Percentiles rank a stretch among this genome's conserved stretches.
Conservation (phyloP, 2,888 invertebrate genomes). For the Strigamia crassipes region DNA sequence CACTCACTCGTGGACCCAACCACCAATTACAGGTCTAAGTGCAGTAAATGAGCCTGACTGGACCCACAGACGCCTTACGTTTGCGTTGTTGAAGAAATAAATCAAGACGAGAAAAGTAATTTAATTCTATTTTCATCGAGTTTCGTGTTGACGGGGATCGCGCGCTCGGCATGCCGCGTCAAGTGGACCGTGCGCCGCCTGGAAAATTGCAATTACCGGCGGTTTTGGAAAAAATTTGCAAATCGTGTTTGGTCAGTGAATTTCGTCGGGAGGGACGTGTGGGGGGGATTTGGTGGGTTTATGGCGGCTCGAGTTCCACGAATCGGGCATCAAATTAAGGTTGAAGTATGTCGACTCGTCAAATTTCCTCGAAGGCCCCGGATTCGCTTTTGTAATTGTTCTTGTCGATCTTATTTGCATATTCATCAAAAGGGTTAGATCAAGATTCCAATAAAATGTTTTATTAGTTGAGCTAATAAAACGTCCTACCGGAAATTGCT, state of each 20-base stretch:
- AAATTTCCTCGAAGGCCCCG: background rate
- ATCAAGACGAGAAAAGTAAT: background rate
- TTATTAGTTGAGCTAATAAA: constrained; percentile 9
- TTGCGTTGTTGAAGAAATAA: background rate
- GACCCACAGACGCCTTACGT: background rate
- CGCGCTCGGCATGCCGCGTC: too few relatives aligned
- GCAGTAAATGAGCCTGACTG: constrained; percentile 10
- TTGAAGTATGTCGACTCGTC: background rate
- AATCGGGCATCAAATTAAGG: constrained; percentile 27
- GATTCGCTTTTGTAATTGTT: constrained; percentile 1
- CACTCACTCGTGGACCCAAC: background rate
- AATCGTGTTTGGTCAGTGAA: background rate
- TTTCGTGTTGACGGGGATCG: too few relatives aligned
- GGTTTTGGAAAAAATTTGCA: too few relatives aligned
- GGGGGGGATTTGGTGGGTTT: background rate
- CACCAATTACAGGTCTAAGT: constrained; percentile 10
- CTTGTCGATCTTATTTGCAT: constrained; percentile 20
- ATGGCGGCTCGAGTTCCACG: background rate
- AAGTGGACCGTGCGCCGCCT: too few relatives aligned
- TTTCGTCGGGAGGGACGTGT: too few relatives aligned
- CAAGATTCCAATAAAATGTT: constrained; percentile 8
- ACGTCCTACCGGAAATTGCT: constrained; percentile 22
- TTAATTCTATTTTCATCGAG: background rate
- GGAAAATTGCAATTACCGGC: too few relatives aligned
- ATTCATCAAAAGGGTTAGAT: constrained; percentile 30